A percentile compares a stretch with the other conserved stretches of the same genome.
Conservation (phyloP, 2,888 invertebrate genomes). For the Baccha elongata region DNA sequence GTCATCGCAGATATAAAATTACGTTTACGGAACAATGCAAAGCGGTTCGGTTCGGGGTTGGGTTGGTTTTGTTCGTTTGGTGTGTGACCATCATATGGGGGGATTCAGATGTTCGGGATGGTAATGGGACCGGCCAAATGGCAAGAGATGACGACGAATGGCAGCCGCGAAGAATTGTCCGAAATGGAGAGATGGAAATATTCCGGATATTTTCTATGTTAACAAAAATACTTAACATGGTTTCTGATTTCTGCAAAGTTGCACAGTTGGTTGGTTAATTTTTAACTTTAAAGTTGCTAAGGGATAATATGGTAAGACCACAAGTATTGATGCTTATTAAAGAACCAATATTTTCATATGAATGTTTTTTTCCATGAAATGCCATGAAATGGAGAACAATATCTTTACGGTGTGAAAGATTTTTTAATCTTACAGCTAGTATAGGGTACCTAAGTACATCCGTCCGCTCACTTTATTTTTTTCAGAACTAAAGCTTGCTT, state of each 20-base stretch:
- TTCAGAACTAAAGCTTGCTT: too few species aligned
- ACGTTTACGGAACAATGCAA: slow-evolving; percentile 70
- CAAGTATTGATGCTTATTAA: too few species aligned
- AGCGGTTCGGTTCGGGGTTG: slow-evolving; percentile 49
- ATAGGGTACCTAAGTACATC: too few species aligned
- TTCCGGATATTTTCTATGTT: slow-evolving; percentile 67
- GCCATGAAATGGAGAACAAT: too few species aligned
- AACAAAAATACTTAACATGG: slow-evolving; percentile 71
- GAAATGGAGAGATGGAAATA: slow-evolving; percentile 70
- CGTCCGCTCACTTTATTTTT: too few species aligned
- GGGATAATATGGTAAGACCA: too few species aligned
- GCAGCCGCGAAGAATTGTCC: slow-evolving; percentile 63
- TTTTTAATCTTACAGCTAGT: too few species aligned
- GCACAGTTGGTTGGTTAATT: slow-evolving; percentile 16
- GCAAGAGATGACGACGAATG: slow-evolving; percentile 66
- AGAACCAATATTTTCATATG: too few species aligned
- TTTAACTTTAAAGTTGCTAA: slow-evolving; percentile 11
- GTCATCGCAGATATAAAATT: slow-evolving; percentile 47
- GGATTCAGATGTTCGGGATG: too few species aligned
- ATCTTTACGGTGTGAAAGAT: too few species aligned
- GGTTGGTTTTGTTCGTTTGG: background rate
- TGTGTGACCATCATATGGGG: slow-evolving; percentile 57
- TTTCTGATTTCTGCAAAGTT: slow-evolving; percentile 50
- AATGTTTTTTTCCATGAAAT: too few species aligned
- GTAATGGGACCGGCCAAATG: slow-evolving; percentile 48